Conservation (phyloP, 1,140 invertebrate species). For the Wiebesia pumilae region DNA sequence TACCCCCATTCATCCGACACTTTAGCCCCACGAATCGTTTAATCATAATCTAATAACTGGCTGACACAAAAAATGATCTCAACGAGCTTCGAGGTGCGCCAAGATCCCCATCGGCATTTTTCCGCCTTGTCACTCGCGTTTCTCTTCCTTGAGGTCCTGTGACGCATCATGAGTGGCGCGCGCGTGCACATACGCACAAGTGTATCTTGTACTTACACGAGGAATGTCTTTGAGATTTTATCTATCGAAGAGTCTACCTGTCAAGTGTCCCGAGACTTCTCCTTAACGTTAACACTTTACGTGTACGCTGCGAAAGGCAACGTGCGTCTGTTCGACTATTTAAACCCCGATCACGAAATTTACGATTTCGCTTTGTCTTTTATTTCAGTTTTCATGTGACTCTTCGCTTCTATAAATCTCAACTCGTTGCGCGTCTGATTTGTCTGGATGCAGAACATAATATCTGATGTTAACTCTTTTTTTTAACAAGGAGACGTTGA, state of each 20-base stretch:
- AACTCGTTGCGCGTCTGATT: neutral
- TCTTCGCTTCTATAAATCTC: neutral
- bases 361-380: constrained; percentile 39
- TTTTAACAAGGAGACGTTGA: constrained; percentile 4
- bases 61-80: constrained; percentile 73
- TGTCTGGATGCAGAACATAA: constrained; percentile 11
- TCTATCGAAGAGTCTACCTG: constrained; percentile 62
- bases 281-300: constrained; percentile 60
- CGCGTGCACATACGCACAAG: constrained; percentile 52
- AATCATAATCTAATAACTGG: constrained; percentile 76
- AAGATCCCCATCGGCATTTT: constrained; percentile 52
- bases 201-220: constrained; percentile 62
- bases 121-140: constrained; percentile 20
- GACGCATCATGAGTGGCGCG: constrained; percentile 33
- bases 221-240: constrained; percentile 63
- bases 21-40: constrained; percentile 67
- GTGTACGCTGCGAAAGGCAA: neutral
- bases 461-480: neutral
- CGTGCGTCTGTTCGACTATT: neutral
- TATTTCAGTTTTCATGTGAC: constrained; percentile 4
- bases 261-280: constrained; percentile 59
- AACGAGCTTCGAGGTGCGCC: constrained; percentile 59
- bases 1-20: neutral
- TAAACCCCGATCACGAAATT: constrained; percentile 37
- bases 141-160: constrained; percentile 10